phyloP scores from a whole-genome alignment of 2,113 vertebrate species.

The Gallinago media region DNA sequence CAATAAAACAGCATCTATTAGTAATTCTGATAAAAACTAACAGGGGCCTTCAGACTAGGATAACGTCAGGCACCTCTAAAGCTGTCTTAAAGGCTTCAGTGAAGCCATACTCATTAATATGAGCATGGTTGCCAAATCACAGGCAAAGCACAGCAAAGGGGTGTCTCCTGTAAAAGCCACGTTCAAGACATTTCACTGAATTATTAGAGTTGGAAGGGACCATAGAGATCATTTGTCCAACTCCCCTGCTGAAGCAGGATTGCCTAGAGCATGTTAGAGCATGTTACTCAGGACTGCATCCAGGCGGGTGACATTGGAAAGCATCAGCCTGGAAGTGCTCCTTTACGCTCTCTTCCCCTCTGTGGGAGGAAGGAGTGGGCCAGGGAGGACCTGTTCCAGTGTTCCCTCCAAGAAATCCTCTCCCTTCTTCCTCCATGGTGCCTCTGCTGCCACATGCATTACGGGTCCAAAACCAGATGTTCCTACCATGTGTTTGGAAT shows the following conservation, averaged over 20 bases:
- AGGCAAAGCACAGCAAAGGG: neutral
- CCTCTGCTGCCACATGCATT: neutral
- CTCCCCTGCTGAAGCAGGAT: no score
- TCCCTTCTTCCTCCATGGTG: neutral
- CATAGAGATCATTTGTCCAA: no score
- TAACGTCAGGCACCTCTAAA: neutral
- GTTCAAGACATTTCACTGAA: neutral
- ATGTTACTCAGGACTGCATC: no score
- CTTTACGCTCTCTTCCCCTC: neutral
- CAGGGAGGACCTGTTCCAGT: neutral
- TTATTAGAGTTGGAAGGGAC: no score
- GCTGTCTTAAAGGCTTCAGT: neutral
- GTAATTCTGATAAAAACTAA: neutral
- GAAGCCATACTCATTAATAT: neutral
- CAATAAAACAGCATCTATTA: neutral
- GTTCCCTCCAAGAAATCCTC: neutral
- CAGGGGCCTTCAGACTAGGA: neutral
- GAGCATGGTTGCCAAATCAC: neutral
- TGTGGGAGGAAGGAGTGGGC: neutral
- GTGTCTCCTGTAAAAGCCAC: neutral
- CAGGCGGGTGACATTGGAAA: neutral
- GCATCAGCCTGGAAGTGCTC: neutral
- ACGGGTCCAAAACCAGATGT: fast-evolving
- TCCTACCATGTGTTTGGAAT: neutral
- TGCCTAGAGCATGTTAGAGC: no score